phyloP scores from a whole-genome alignment of 2,113 vertebrate genomes.

The Lepidothrix coronata region DNA sequence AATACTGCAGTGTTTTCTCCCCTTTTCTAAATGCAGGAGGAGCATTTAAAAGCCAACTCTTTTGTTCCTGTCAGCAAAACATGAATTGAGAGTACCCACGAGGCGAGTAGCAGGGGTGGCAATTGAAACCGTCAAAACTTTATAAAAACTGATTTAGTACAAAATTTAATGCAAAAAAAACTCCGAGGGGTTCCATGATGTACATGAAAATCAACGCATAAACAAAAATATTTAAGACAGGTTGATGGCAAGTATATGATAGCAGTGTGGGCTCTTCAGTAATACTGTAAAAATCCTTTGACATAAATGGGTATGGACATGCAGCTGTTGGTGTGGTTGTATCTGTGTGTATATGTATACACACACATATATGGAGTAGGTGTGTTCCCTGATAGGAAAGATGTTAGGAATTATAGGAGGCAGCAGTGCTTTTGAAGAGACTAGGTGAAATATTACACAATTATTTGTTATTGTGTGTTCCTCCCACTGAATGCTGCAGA shows the following conservation, averaged over 20 bases:
- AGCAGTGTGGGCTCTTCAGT: background rate
- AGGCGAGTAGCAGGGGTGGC: background rate
- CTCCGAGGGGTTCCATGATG: background rate
- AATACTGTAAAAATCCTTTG: background rate
- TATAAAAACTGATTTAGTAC: background rate
- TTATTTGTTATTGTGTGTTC: background rate
- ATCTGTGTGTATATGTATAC: background rate
- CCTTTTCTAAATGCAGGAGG: background rate
- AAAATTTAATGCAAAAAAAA: background rate
- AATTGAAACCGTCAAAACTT: background rate
- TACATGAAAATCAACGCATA: background rate
- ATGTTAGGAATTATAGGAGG: background rate
- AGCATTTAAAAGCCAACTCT: background rate
- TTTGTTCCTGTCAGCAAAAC: background rate
- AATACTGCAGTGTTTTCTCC: background rate
- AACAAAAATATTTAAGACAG: background rate
- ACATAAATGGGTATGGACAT: rapidly evolving
- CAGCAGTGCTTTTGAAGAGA: background rate
- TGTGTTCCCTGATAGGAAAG: background rate
- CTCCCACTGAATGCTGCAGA: background rate
- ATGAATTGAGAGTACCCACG: background rate
- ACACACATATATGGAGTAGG: rapidly evolving
- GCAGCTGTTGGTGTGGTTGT: background rate
- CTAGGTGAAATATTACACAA: background rate
- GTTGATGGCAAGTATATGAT: background rate